These are phyloP conservation scores for Tipula helvola DNA, from an alignment of 2,888 invertebrate species.

Conservation along the genomic window DNA sequence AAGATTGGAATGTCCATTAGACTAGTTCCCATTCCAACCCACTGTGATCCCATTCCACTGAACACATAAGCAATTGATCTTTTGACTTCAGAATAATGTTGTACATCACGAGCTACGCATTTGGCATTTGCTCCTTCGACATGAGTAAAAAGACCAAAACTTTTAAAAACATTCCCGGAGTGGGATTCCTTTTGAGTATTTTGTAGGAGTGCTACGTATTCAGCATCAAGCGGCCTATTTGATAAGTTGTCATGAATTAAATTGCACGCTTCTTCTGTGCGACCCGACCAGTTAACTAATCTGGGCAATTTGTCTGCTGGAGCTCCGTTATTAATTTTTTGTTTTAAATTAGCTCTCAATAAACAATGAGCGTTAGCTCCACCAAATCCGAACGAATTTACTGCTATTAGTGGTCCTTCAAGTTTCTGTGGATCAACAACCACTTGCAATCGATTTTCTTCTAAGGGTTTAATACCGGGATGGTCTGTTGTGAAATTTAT, in stretches of 20 bases:
- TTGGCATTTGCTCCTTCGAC: constrained; percentile 18
- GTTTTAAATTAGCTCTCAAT: constrained; percentile 23
- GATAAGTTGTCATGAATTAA: constrained; percentile 50
- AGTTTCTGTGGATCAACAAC: constrained; percentile 59
- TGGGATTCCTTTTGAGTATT: constrained; percentile 36
- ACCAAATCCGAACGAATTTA: constrained; percentile 87
- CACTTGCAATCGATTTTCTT: constrained; percentile 52
- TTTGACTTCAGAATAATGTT: constrained; percentile 47
- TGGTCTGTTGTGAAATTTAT: constrained; percentile 59
- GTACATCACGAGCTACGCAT: constrained; percentile 42
- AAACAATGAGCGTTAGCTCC: constrained; percentile 59
- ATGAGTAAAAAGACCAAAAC: constrained; percentile 46
- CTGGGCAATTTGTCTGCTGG: constrained; percentile 57
- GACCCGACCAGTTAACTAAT: constrained; percentile 60
- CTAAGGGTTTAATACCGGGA: constrained; percentile 45
- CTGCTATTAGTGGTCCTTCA: constrained; percentile 59
- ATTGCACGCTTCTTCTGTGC: constrained; percentile 39
- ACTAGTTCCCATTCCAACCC: constrained; percentile 70
- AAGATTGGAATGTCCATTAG: constrained; percentile 65
- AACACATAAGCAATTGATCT: constrained; percentile 80
- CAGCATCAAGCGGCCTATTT: constrained; percentile 44
- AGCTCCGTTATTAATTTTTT: constrained; percentile 41
- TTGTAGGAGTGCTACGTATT: constrained; percentile 40
- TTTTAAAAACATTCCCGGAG: constrained; percentile 59
- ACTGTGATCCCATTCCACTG: constrained; percentile 85